Evolutionary conservation across 2,797 vertebrate species (phyloP).

Genomic region (Sebastes hubbsi): DNA sequence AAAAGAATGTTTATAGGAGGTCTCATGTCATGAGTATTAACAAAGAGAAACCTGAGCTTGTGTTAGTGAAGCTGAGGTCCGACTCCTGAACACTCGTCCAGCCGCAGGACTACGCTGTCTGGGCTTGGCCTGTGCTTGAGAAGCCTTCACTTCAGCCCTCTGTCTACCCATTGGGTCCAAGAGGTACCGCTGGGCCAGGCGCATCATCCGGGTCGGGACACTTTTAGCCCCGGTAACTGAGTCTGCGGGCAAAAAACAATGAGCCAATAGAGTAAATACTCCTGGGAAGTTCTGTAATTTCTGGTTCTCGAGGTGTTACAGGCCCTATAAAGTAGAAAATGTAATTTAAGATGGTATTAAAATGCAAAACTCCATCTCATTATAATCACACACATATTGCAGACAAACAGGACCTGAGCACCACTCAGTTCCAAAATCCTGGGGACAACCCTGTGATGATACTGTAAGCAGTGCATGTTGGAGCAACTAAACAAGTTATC

Average conservation of each 20-base stretch:
- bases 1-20: neutral
- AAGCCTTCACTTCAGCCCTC: constrained; percentile 16
- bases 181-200: constrained; percentile 71
- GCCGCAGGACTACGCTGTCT: constrained; percentile 38
- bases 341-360: neutral
- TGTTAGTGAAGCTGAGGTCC: constrained; percentile 48
- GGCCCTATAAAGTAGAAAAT: neutral
- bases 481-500: constrained; percentile 41
- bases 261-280: neutral
- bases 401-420: neutral
- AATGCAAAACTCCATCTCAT: neutral
- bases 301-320: neutral
- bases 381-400: neutral
- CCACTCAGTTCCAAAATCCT: neutral
- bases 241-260: constrained; percentile 16
- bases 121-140: constrained; percentile 28
- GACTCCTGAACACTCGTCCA: constrained; percentile 27
- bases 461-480: neutral
- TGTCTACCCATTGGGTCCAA: constrained; percentile 51
- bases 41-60: constrained; percentile 67
- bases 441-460: constrained; percentile 8
- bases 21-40: neutral
- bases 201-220: constrained; percentile 67
- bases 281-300: neutral
- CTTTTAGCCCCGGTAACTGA: constrained; percentile 50